These are phyloP conservation scores for Agrochola circellaris DNA, from an alignment of 2,888 invertebrate genomes.

Conservation along the genomic window DNA sequence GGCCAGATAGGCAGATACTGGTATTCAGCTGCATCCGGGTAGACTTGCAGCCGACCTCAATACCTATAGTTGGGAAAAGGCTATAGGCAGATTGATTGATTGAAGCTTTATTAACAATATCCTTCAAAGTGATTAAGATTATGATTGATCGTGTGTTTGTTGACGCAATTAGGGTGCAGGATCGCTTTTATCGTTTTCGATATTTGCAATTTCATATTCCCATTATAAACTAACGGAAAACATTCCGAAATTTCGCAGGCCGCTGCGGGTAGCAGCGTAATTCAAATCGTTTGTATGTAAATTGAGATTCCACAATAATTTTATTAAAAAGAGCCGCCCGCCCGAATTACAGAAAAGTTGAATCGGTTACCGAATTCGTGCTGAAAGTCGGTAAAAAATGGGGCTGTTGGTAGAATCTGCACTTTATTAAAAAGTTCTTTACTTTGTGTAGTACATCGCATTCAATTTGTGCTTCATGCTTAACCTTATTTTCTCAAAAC, in stretches of 20 bases:
- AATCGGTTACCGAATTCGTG: conserved; percentile 36
- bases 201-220: conserved; percentile 30
- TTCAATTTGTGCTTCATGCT: conserved; percentile 44
- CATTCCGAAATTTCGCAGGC: conserved; percentile 13
- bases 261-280: conserved; percentile 14
- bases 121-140: no score
- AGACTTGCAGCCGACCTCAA: no score
- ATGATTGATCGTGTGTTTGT: no score
- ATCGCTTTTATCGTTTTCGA: background rate
- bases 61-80: no score
- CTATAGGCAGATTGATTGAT: no score
- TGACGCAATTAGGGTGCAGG: no score
- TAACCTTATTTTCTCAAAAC: conserved; percentile 42
- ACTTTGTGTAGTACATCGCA: conserved; percentile 19
- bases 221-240: conserved; percentile 18
- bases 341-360: conserved; percentile 38
- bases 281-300: conserved; percentile 52
- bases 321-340: conserved; percentile 37
- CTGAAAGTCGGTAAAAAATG: conserved; percentile 33
- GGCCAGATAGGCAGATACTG: no score
- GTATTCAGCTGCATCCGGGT: no score
- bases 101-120: no score
- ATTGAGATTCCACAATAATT: conserved; percentile 45
- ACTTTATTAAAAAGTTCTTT: conserved; percentile 49
- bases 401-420: conserved; percentile 31